Evolutionary conservation across 2,888 invertebrate genomes (phyloP).

Genomic region (Cantharis rustica): DNA sequence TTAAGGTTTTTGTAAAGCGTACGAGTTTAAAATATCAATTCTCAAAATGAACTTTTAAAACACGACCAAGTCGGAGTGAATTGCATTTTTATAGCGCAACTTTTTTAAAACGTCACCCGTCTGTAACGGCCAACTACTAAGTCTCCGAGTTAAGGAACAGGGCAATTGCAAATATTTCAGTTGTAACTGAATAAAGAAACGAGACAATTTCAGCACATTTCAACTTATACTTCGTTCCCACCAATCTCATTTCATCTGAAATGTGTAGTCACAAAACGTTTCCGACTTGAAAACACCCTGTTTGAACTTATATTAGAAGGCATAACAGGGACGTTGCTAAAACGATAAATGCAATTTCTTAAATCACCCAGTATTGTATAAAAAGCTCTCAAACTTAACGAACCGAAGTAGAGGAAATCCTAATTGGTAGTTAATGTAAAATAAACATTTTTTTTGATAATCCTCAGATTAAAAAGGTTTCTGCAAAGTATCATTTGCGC

Average conservation of each 20-base stretch:
- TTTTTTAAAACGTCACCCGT: not conserved
- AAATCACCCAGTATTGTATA: not conserved
- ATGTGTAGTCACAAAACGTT: not conserved
- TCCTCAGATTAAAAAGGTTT: not conserved
- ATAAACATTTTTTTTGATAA: not conserved
- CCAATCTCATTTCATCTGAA: not conserved
- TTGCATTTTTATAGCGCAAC: not conserved
- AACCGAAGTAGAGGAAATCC: not conserved
- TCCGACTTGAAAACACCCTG: not conserved
- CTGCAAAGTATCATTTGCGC: not conserved
- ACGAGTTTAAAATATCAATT: slow-evolving; percentile 1
- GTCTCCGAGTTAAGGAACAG: not conserved
- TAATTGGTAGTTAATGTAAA: not conserved
- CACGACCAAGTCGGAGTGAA: not conserved
- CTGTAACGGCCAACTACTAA: not conserved
- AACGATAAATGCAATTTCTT: not conserved
- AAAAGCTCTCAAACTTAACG: not conserved
- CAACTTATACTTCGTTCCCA: not conserved
- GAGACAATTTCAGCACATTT: not conserved
- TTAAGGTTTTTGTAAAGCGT: slow-evolving; percentile 2
- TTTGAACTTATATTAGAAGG: not conserved
- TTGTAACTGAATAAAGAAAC: not conserved
- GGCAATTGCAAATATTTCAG: not conserved
- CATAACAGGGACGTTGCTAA: not conserved
- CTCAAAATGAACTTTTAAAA: not conserved